These are phyloP conservation scores for Drosophila multiciliata DNA, from an alignment of 2,888 invertebrate species.

Conservation along the genomic window DNA sequence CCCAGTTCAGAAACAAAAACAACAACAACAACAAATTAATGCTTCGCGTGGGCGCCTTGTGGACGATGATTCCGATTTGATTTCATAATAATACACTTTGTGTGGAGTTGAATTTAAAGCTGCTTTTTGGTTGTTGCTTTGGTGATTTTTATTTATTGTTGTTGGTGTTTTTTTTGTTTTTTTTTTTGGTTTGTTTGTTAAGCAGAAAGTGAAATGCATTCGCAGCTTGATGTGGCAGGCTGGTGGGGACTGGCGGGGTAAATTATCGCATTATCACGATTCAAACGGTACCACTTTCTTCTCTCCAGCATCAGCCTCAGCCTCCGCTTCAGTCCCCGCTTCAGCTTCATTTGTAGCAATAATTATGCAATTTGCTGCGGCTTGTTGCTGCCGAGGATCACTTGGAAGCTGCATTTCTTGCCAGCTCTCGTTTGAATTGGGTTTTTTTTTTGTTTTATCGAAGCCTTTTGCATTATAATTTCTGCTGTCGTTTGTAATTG, in stretches of 20 bases:
- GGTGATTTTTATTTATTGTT: constrained; percentile 46
- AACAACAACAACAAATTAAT: background rate
- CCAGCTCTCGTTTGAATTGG: constrained; percentile 19
- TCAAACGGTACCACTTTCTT: constrained; percentile 81
- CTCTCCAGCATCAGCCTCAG: constrained; percentile 1
- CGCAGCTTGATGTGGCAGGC: constrained; percentile 6
- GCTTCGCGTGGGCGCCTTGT: constrained; percentile 68
- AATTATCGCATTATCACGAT: constrained; percentile 80
- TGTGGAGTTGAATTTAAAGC: constrained; percentile 37
- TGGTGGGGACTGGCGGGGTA: constrained; percentile 22
- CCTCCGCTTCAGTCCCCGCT: background rate
- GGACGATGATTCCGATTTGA: constrained; percentile 53
- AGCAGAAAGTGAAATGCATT: constrained; percentile 77
- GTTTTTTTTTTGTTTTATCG: constrained; percentile 8
- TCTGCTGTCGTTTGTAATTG: constrained; percentile 69
- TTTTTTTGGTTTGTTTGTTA: constrained; percentile 67
- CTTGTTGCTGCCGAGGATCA: constrained; percentile 46
- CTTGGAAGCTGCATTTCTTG: constrained; percentile 42
- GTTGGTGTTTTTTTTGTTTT: background rate
- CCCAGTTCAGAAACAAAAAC: background rate
- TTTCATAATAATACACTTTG: constrained; percentile 73
- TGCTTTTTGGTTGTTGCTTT: constrained; percentile 34
- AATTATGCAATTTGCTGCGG: constrained; percentile 75
- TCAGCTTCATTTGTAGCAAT: constrained; percentile 78
- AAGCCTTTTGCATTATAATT: constrained; percentile 68